A percentile compares a stretch with the other conserved stretches of the same genome.
phyloP scores from a whole-genome alignment of 2,113 vertebrate genomes.

The Ameiurus melas region DNA sequence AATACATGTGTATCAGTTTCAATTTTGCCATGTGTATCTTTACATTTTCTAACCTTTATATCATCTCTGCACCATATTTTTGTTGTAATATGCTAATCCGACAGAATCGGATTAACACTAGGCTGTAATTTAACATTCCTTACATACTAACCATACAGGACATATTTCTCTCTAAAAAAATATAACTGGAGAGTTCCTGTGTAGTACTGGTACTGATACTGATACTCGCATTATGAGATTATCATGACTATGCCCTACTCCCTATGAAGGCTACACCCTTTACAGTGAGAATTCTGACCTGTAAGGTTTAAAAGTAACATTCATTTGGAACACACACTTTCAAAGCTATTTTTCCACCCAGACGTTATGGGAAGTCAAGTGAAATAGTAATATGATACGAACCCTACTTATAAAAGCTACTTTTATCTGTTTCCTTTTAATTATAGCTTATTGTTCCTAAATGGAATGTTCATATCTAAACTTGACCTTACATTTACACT shows the following conservation, averaged over 20 bases:
- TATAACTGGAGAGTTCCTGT: neutral
- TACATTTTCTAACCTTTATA: neutral
- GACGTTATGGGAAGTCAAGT: neutral
- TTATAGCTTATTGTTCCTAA: neutral
- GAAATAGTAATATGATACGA: neutral
- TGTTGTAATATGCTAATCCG: neutral
- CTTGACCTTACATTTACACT: neutral
- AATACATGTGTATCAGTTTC: neutral
- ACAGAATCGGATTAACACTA: neutral
- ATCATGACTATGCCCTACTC: no score
- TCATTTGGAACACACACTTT: neutral
- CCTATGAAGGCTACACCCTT: neutral
- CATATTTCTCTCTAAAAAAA: neutral
- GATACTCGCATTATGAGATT: neutral
- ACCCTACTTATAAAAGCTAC: neutral
- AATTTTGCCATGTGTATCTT: neutral
- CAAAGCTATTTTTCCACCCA: neutral
- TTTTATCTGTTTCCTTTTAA: neutral
- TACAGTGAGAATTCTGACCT: neutral
- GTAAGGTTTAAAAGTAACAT: neutral
- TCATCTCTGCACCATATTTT: neutral
- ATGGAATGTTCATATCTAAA: neutral
- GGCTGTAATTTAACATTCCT: neutral
- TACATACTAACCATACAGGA: neutral
- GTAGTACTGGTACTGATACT: neutral